phyloP scores from a whole-genome alignment of 1,140 invertebrate species.

The Anoplophora glabripennis region DNA sequence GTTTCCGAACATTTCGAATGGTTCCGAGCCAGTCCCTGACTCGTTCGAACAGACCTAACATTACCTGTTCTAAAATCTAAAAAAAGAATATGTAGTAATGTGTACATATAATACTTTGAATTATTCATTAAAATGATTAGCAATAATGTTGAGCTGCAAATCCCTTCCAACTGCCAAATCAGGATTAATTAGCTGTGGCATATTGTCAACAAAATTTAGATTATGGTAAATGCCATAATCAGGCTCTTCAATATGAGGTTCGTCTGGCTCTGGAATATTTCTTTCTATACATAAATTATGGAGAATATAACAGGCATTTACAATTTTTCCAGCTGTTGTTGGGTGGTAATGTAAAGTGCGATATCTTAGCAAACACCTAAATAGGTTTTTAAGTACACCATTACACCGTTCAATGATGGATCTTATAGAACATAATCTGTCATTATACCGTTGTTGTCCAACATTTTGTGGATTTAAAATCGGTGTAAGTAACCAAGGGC shows the following conservation, averaged over 20 bases:
- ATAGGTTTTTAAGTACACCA: slow-evolving; percentile 24
- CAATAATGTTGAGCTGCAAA: slow-evolving; percentile 8
- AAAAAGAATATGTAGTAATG: too few relatives aligned
- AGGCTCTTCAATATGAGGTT: slow-evolving; percentile 4
- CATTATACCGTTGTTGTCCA: slow-evolving; percentile 19
- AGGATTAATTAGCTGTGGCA: neutral
- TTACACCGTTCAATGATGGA: slow-evolving; percentile 24
- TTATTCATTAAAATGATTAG: slow-evolving; percentile 12
- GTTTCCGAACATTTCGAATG: too few relatives aligned
- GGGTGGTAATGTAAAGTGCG: slow-evolving; percentile 25
- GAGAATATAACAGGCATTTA: slow-evolving; percentile 27
- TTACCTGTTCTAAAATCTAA: too few relatives aligned
- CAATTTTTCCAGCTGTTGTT: slow-evolving; percentile 25
- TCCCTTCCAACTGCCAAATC: slow-evolving; percentile 11
- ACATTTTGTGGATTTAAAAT: slow-evolving; percentile 4
- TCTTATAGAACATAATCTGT: slow-evolving; percentile 1
- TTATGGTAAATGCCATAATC: slow-evolving; percentile 15
- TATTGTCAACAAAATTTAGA: neutral
- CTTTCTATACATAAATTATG: slow-evolving; percentile 23
- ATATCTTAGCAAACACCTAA: slow-evolving; percentile 25
- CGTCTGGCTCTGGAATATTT: slow-evolving; percentile 8
- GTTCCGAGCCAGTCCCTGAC: too few relatives aligned
- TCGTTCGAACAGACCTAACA: too few relatives aligned
- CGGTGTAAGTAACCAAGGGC: slow-evolving; percentile 26
- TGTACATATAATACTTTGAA: too few relatives aligned